These are phyloP conservation scores for Helarctos malayanus DNA, from an alignment of 2,797 vertebrate species.

Conservation along the genomic window DNA sequence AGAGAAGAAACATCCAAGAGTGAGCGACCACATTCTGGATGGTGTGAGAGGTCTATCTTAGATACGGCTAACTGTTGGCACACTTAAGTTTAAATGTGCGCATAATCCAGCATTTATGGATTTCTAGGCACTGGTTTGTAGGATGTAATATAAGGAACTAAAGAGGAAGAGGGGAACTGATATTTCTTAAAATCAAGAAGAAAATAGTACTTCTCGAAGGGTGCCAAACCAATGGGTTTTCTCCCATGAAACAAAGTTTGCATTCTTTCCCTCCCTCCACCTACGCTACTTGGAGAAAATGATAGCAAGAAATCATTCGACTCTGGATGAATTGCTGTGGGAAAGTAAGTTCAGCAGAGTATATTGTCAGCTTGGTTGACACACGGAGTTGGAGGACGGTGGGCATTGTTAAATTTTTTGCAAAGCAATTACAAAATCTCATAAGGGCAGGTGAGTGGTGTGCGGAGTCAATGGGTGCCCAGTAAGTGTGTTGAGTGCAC, in stretches of 20 bases:
- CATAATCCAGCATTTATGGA: not conserved
- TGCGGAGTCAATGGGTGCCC: not conserved
- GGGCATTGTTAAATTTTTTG: not conserved
- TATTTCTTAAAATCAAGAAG: not conserved
- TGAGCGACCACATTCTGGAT: not conserved
- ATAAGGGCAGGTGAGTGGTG: not conserved
- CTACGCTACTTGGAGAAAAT: conserved; percentile 46
- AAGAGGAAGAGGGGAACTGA: not conserved
- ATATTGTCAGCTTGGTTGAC: not conserved
- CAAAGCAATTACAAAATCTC: not conserved
- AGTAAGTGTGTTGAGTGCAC: not conserved
- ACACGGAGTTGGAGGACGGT: not conserved
- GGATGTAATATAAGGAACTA: not conserved
- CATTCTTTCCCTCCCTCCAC: not conserved
- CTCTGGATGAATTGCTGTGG: conserved; percentile 68
- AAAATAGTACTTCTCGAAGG: not conserved
- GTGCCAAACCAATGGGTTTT: not conserved
- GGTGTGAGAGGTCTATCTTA: not conserved
- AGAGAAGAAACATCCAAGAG: not conserved
- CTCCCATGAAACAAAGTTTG: not conserved
- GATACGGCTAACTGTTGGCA: not conserved
- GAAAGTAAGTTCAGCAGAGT: conserved; percentile 50
- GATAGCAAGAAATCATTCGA: conserved; percentile 54
- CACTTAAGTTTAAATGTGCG: not conserved
- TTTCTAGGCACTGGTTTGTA: not conserved